Base-by-base conservation (phyloP, 2,888 invertebrate species). In the Agrochola litura region DNA sequence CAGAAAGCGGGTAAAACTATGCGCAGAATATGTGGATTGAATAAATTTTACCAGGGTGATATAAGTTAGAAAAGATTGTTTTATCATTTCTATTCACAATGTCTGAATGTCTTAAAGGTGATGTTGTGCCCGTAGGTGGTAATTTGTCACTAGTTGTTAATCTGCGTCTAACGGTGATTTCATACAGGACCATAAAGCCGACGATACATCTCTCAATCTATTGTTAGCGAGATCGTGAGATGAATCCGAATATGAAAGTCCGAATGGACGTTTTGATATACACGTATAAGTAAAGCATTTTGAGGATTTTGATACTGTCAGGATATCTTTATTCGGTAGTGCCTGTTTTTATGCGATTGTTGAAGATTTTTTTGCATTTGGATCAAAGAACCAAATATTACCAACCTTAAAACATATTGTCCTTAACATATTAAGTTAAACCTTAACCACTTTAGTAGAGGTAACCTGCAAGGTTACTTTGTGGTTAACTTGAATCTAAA, bases 401-500 rank as follows among this genome's bases (percentile, higher is more conserved):
- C 9, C 30, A 74, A 22, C 22, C 25, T 67, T 81, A 65, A 81
- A 82, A 56, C 30, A 56, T 58, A 60, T 37, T 68, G 58, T 82
- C 58, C 70, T 84, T 72, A 68, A 72, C 73, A 75, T 84, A 70
- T 78, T 70, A 78, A 81, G 52, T 81, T 68, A 74, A 84, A 84
- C 70, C 77, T 78, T 78, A 73, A 60, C 74, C 63, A 75, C 72
- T 66, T 52, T 41, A 58, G 76, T 79, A 73, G 69, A 84, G 76
- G 85, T 76, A 70, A 41, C 56, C 10, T 30, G 52, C 83, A 83
- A 82, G 87, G 86, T 82, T 79, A 73, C n/a, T 49, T 49, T 82
- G 88, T 77, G 86, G 86, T 88, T 75, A 80, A 73, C 67, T 58
- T 65, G 76, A 71, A 68, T 83, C 80, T 60, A 81, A 86, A 85